Evolutionary conservation across 2,888 invertebrate genomes (phyloP), one percentile per base, ranked within the genome.

Genomic region (Meloe dianella): DNA sequence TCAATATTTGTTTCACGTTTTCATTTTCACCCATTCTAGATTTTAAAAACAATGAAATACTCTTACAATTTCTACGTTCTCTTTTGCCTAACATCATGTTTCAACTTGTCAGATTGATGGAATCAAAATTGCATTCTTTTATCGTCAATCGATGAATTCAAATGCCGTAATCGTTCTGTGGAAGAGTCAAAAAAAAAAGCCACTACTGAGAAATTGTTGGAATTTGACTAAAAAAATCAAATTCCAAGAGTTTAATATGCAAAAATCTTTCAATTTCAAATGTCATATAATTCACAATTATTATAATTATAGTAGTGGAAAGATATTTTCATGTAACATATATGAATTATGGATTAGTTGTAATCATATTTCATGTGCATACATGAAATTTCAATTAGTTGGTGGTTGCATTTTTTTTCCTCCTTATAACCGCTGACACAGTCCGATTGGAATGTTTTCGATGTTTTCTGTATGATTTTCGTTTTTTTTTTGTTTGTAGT

Each of bases 81-180:
- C n/a, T 32, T 7, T 10, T 1, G 32, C 10, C 2, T 32, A 5
- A 3, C 32, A 1, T 9, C 30, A 2, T 30, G 1, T 30, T 6
- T 35, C 12, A 14, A 35, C 35, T 17, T 4, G 24, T 51, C 51
- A 24, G 1, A 24, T 14, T 24, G 22, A 51, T 51, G 22, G 51
- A 24, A 51, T 51, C 24, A 51, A 51, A 51, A 51, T 51, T 51
- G 24, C 12, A 51, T 51, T 51, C 51, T 24, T 51, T 51, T 51
- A 24, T 51, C 22, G 51, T 51, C 20, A 47, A 20, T 47, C 10
- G 2, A 10, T 17, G 17, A 6, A 41, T 41, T 41, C 10, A 10
- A 41, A 41, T 41, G 17, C 38, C 7, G 6, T 41, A 17, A n/a
- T 17, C 38, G n/a, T 41, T 41, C 35, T n/a, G 2, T 35, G 1